A percentile compares a stretch with the other conserved stretches of the same genome.
Evolutionary conservation across 2,113 vertebrate species (phyloP).

Genomic region (Strigops habroptila): DNA sequence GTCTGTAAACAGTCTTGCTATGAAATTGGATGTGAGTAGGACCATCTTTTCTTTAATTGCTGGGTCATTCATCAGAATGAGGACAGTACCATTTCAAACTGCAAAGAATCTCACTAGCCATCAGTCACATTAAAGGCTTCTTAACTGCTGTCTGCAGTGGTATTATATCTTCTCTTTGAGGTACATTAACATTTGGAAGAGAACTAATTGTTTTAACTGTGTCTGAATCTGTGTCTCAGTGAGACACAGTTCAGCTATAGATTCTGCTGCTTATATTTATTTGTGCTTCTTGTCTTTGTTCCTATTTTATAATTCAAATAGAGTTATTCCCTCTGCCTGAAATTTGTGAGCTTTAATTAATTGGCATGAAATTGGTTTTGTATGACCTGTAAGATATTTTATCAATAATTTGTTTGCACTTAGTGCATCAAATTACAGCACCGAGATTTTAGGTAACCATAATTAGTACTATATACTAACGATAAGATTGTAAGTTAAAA

Average conservation of each 20-base stretch:
- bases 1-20: not conserved
- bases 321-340: not conserved
- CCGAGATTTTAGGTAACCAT: not conserved
- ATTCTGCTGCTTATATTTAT: not conserved
- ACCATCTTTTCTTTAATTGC: not conserved
- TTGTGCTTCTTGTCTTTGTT: conserved; percentile 8
- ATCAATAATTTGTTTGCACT: not conserved
- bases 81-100: not conserved
- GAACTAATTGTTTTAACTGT: not conserved
- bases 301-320: not conserved
- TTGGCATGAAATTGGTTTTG: not conserved
- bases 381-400: not conserved
- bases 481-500: not conserved
- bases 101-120: not conserved
- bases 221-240: not conserved
- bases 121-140: not conserved
- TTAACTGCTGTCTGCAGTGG: not conserved
- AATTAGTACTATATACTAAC: not conserved
- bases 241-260: not conserved
- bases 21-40: not conserved
- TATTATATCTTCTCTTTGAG: not conserved
- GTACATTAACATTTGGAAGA: not conserved
- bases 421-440: conserved; percentile 11
- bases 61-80: not conserved
- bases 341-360: conserved; percentile 18